Conservation (phyloP, 2,113 vertebrate genomes). For the Tympanuchus pallidicinctus region DNA sequence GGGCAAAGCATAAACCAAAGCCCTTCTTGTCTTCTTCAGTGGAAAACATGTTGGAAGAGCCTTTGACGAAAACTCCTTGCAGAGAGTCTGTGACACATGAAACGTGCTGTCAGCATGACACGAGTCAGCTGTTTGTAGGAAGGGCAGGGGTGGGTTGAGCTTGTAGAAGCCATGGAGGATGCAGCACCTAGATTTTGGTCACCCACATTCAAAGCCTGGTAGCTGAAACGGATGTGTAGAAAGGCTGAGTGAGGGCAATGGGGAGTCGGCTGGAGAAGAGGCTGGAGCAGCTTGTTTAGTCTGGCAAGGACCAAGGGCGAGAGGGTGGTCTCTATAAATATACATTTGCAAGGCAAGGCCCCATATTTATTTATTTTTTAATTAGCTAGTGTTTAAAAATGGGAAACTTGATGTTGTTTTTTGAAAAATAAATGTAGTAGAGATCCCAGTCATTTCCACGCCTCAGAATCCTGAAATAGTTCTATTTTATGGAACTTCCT, state of each 20-base stretch:
- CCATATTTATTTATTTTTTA: background rate
- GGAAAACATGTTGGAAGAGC: background rate
- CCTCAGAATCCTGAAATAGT: background rate
- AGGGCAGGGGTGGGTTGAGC: background rate
- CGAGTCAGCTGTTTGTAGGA: background rate
- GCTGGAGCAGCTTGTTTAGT: slow-evolving; percentile 16
- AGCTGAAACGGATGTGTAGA: background rate
- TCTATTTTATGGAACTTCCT: background rate
- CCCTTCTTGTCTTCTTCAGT: background rate
- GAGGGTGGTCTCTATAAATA: slow-evolving; percentile 22
- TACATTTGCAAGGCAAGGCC: background rate
- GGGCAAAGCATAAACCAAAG: background rate
- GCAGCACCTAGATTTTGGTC: background rate
- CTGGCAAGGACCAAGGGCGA: background rate
- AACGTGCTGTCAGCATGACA: background rate
- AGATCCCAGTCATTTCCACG: background rate
- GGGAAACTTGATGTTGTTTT: background rate
- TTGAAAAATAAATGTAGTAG: background rate
- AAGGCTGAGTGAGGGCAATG: background rate
- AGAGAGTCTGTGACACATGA: background rate
- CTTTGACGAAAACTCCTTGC: background rate
- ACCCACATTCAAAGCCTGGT: background rate
- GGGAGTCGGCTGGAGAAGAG: background rate
- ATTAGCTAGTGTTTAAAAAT: background rate
- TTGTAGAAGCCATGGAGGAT: background rate